Evolutionary conservation across 2,797 vertebrate species (phyloP).

Genomic region (Megaceryle alcyon): DNA sequence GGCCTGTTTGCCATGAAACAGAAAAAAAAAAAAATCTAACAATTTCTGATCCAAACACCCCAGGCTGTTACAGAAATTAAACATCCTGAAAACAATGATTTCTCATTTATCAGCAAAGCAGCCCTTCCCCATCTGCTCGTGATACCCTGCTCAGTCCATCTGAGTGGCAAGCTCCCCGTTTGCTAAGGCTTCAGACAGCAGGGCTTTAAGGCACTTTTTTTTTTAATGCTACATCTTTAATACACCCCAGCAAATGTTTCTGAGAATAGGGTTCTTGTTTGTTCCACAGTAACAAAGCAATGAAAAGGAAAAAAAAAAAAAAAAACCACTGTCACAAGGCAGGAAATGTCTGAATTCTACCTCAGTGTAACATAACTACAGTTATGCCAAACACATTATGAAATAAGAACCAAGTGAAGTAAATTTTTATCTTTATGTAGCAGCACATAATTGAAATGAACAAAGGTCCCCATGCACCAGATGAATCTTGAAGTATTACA

Average conservation of each 20-base stretch:
- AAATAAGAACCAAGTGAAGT: neutral
- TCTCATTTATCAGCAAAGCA: neutral
- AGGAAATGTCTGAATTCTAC: neutral
- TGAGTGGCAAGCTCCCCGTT: neutral
- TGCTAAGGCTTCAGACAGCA: neutral
- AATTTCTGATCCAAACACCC: neutral
- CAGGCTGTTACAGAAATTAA: neutral
- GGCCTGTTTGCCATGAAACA: neutral
- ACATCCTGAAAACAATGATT: neutral
- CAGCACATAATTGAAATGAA: neutral
- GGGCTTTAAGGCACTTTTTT: neutral
- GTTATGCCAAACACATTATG: neutral
- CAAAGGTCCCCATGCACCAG: neutral
- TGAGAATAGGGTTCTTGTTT: neutral
- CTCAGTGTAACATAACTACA: neutral
- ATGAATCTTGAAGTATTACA: neutral
- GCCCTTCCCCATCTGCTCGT: fast-evolving
- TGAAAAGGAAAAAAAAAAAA: neutral
- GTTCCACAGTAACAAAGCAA: neutral
- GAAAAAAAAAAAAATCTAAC: neutral
- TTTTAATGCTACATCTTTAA: neutral
- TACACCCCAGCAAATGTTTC: neutral
- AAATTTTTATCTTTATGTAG: neutral
- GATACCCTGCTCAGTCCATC: neutral
- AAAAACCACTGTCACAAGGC: neutral